Evolutionary conservation across 2,888 invertebrate species (phyloP).

Genomic region (Mimumesa dahlbomi): DNA sequence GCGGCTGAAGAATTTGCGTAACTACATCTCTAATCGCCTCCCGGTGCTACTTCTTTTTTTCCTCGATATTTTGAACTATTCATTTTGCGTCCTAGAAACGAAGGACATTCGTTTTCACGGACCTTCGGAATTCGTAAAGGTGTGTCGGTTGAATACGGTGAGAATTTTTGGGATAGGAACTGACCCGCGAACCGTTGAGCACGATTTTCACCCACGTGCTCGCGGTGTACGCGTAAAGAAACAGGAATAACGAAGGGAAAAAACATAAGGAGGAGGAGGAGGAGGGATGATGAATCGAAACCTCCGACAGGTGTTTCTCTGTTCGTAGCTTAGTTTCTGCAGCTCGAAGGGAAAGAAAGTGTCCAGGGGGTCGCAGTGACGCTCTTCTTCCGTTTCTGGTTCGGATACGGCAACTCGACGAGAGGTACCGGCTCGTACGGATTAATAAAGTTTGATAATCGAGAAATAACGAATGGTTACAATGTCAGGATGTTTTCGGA

Average conservation of each 20-base stretch:
- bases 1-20: slow-evolving; percentile 21
- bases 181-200: no score
- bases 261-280: no score
- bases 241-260: no score
- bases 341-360: slow-evolving; percentile 25
- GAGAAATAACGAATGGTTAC: slow-evolving; percentile 66
- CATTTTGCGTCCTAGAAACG: no score
- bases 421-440: slow-evolving; percentile 56
- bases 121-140: background rate
- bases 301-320: slow-evolving; percentile 39
- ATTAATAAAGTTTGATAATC: slow-evolving; percentile 63
- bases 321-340: slow-evolving; percentile 23
- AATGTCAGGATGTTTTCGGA: slow-evolving; percentile 76
- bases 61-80: no score
- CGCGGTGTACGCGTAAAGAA: no score
- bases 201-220: no score
- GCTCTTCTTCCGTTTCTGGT: slow-evolving; percentile 49
- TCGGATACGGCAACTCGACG: slow-evolving; percentile 45
- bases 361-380: slow-evolving; percentile 34
- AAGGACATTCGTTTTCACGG: no score
- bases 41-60: no score
- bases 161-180: no score
- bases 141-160: background rate
- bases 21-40: no score
- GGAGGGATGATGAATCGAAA: slow-evolving; percentile 18